These are phyloP conservation scores for Catalaphyllia jardinei DNA, from an alignment of 64 coral and sea anemone genomes.

Conservation along the genomic window DNA sequence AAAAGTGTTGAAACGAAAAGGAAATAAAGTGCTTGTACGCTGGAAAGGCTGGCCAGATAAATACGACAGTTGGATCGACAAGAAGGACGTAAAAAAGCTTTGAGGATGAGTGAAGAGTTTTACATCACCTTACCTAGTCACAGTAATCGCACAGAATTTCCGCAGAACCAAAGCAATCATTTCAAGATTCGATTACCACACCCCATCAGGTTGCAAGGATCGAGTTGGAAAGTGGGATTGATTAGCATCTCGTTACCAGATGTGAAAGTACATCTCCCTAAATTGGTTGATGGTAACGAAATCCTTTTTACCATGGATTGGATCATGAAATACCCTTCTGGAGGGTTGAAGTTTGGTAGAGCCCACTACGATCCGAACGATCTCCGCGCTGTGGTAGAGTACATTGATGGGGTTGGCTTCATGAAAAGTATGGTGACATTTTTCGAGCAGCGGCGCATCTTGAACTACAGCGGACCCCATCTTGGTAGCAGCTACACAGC, in stretches of 20 bases:
- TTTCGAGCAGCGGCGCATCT: not conserved
- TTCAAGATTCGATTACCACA: not conserved
- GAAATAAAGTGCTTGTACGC: not conserved
- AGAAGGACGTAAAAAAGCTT: not conserved
- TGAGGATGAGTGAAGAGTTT: not conserved
- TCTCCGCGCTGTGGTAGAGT: not conserved
- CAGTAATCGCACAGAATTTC: not conserved
- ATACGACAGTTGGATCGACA: not conserved
- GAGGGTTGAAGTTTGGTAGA: not conserved
- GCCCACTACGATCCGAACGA: not conserved
- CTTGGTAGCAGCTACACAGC: not conserved
- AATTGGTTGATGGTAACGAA: not conserved
- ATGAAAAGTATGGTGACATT: not conserved
- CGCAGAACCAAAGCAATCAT: not conserved
- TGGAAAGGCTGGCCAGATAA: not conserved
- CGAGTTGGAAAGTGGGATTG: no score
- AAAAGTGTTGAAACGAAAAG: not conserved
- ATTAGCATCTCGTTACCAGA: constrained; percentile 4
- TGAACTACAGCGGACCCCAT: not conserved
- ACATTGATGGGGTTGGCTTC: not conserved
- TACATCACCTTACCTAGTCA: not conserved
- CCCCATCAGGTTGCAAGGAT: no score
- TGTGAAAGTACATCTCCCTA: not conserved
- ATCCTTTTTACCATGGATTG: not conserved
- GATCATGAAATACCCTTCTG: not conserved